Percentiles rank a stretch among this genome's conserved stretches.
Conservation (phyloP, 2,113 vertebrate species). For the Chloropsis cyanopogon region DNA sequence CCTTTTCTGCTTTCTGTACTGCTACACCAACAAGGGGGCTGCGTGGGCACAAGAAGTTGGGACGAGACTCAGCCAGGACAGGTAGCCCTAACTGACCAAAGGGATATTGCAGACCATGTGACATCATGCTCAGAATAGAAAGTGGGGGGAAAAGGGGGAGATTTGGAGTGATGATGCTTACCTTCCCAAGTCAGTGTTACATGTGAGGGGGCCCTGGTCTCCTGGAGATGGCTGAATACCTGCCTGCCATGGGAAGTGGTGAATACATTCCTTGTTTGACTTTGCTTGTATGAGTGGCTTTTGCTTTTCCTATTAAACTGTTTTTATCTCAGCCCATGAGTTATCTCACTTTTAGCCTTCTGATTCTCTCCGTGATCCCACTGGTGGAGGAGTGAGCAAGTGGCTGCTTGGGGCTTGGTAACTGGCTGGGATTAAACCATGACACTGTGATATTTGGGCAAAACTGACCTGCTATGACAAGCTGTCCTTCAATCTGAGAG, state of each 20-base stretch:
- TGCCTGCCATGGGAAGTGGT: not conserved
- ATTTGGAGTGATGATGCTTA: not conserved
- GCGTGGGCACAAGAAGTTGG: not conserved
- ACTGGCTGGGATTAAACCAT: not conserved
- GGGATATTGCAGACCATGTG: not conserved
- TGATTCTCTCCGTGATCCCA: fast-evolving
- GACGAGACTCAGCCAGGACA: not conserved
- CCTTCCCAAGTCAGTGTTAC: not conserved
- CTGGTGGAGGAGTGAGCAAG: not conserved
- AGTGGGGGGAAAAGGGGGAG: not conserved
- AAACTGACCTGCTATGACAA: not conserved
- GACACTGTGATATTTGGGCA: not conserved
- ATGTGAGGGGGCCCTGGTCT: not conserved
- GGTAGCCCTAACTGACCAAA: not conserved
- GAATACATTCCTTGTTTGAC: not conserved
- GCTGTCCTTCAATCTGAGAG: not conserved
- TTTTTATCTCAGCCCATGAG: not conserved
- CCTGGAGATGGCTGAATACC: not conserved
- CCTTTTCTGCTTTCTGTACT: not conserved
- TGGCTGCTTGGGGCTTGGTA: not conserved
- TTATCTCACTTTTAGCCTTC: not conserved
- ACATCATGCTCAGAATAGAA: not conserved
- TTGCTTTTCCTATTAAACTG: not conserved
- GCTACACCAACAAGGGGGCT: not conserved
- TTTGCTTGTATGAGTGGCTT: fast-evolving